A percentile compares a stretch with the other conserved stretches of the same genome.
phyloP scores from a whole-genome alignment of 1,140 invertebrate genomes.

The Araneus ventricosus region DNA sequence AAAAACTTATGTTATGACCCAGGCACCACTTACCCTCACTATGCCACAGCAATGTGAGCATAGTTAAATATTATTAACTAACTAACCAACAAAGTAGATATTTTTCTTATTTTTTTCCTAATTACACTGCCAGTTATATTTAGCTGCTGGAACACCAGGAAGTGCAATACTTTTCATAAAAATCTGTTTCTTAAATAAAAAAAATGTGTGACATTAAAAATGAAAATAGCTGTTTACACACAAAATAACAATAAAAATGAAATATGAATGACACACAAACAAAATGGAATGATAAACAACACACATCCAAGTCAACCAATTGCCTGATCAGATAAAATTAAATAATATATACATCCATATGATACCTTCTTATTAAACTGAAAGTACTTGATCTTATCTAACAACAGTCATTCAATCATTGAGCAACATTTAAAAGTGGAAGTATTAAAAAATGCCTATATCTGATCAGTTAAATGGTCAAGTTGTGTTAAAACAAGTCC shows the following conservation, averaged over 20 bases:
- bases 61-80: too few species aligned
- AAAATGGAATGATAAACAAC: background rate
- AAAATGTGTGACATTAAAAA: background rate
- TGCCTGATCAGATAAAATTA: background rate
- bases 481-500: background rate
- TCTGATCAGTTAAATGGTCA: background rate
- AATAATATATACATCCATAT: background rate
- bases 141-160: too few species aligned
- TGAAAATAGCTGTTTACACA: background rate
- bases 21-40: too few species aligned
- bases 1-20: too few species aligned
- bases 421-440: background rate
- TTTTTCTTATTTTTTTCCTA: too few species aligned
- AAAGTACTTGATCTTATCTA: background rate
- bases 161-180: too few species aligned
- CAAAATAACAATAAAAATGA: background rate
- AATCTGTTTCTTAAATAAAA: background rate
- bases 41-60: too few species aligned
- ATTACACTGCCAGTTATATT: too few species aligned
- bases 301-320: background rate
- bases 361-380: background rate
- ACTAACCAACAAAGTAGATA: too few species aligned
- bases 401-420: background rate
- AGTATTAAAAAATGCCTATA: background rate
- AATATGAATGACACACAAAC: background rate